Evolutionary conservation across 2,113 vertebrate species (phyloP).

Genomic region (Lampris incognitus): DNA sequence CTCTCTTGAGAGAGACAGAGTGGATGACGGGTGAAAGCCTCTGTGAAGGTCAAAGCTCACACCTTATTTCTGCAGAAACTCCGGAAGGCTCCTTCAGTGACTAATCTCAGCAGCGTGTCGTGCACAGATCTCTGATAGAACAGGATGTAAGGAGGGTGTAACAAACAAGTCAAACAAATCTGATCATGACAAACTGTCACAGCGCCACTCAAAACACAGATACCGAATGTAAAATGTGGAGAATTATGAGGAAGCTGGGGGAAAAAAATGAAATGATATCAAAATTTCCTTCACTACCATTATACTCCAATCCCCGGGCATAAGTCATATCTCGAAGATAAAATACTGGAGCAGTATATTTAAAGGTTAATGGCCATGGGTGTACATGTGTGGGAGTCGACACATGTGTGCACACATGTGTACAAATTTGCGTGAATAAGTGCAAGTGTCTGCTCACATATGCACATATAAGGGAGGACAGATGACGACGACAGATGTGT

Average conservation of each 20-base stretch:
- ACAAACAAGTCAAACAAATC: constrained; percentile 1
- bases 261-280: constrained; percentile 16
- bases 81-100: no score
- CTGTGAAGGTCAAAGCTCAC: no score
- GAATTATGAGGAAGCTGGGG: constrained; percentile 17
- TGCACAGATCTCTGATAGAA: no score
- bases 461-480: constrained; percentile 64
- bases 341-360: constrained; percentile 55
- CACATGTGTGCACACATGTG: not conserved
- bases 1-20: no score
- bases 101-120: no score
- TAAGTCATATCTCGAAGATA: constrained; percentile 53
- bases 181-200: constrained; percentile 6
- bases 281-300: constrained; percentile 48
- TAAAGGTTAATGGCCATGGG: constrained; percentile 66
- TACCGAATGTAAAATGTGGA: not conserved
- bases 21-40: no score
- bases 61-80: no score
- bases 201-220: not conserved
- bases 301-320: constrained; percentile 38
- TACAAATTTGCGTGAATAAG: constrained; percentile 54
- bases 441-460: constrained; percentile 64
- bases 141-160: no score
- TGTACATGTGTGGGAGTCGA: constrained; percentile 24
- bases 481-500: constrained; percentile 76